A percentile compares a stretch with the other conserved stretches of the same genome.
These are phyloP conservation scores for Carpatolechia fugitivella DNA, from an alignment of 2,888 invertebrate genomes.

Conservation along the genomic window DNA sequence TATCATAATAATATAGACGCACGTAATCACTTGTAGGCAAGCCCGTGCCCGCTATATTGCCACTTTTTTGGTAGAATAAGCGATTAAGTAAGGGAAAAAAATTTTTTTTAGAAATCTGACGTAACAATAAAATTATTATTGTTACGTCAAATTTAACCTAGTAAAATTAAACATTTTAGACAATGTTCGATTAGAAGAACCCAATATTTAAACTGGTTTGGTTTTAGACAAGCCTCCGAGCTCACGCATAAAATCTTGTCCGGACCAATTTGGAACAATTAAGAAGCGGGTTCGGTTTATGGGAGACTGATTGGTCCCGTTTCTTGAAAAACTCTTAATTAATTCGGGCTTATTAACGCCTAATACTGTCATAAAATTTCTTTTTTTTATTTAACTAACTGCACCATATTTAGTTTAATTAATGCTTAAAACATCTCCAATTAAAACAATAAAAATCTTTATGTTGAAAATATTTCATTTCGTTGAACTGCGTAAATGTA, in stretches of 20 bases:
- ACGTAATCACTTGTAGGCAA: too few species aligned
- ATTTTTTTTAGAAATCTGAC: too few species aligned
- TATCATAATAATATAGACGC: too few species aligned
- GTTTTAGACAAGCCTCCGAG: neutral
- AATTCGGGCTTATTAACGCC: neutral
- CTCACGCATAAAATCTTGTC: conserved; percentile 17
- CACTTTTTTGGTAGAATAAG: too few species aligned
- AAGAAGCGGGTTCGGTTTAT: conserved; percentile 4
- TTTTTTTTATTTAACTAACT: neutral
- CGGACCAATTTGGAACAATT: conserved; percentile 24
- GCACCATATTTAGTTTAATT: conserved; percentile 5
- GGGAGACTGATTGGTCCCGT: neutral
- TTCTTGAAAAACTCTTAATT: neutral
- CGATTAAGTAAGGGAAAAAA: too few species aligned
- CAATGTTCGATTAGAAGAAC: too few species aligned
- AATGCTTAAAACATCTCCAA: neutral
- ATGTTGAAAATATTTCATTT: neutral
- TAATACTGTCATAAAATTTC: conserved; percentile 7
- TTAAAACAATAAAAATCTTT: neutral
- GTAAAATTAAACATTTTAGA: too few species aligned
- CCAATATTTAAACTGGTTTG: too few species aligned
- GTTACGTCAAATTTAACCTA: too few species aligned
- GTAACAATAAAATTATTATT: too few species aligned
- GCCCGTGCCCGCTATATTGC: too few species aligned
- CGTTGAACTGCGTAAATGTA: too few species aligned